Conservation (phyloP, 2,797 vertebrate species). For the Anguilla megastoma region DNA sequence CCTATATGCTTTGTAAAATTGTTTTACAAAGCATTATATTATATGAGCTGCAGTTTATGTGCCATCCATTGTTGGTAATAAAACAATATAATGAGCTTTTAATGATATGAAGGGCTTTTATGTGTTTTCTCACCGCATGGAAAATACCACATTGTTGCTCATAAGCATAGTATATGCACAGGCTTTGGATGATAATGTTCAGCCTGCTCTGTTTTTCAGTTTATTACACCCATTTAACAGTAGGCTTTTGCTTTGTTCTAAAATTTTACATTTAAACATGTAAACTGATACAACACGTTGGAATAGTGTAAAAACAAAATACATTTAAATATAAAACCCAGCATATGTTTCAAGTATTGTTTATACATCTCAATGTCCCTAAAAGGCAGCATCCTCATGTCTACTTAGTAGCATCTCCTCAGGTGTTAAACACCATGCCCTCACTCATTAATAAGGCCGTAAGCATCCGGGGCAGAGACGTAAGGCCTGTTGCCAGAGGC, state of each 20-base stretch:
- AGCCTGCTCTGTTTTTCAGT: background rate
- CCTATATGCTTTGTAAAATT: background rate
- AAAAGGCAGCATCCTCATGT: background rate
- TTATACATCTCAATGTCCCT: background rate
- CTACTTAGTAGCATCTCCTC: background rate
- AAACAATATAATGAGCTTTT: slow-evolving; percentile 1
- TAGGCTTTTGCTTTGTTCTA: background rate
- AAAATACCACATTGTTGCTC: background rate
- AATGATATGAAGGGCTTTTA: background rate
- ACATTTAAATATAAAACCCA: background rate
- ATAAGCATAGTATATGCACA: background rate
- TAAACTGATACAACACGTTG: background rate
- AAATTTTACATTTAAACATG: background rate
- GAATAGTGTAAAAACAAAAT: background rate
- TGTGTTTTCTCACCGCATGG: background rate
- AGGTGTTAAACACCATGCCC: slow-evolving; percentile 3
- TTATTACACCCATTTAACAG: background rate
- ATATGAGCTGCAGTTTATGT: background rate
- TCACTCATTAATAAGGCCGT: slow-evolving; percentile 39
- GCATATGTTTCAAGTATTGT: background rate
- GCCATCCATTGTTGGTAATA: slow-evolving; percentile 2
- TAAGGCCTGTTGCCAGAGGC: slow-evolving; percentile 45
- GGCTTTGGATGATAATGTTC: background rate
- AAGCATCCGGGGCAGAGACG: slow-evolving; percentile 28
- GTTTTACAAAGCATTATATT: slow-evolving; percentile 3